Conservation (phyloP, 2,113 vertebrate genomes). For the Edolisoma coerulescens region DNA sequence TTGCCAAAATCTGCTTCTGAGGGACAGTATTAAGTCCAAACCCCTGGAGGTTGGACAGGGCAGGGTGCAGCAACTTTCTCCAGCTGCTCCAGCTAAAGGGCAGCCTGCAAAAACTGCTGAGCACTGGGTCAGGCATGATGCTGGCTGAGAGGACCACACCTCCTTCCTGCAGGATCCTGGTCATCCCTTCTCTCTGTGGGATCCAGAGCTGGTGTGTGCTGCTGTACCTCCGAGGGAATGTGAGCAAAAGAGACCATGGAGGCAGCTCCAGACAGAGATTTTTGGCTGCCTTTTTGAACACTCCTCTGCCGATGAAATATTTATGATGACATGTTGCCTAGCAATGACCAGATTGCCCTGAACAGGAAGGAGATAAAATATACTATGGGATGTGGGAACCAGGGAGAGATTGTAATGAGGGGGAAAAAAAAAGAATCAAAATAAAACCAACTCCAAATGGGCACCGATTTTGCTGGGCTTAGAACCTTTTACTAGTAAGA, state of each 20-base stretch:
- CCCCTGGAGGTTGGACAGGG: fast-evolving
- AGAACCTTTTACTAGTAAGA: background rate
- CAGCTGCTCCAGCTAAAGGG: background rate
- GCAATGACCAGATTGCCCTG: constrained; percentile 68
- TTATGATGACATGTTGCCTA: constrained; percentile 74
- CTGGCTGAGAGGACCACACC: background rate
- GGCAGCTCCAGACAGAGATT: background rate
- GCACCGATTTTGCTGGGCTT: background rate
- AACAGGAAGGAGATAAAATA: constrained; percentile 21
- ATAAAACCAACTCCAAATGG: background rate
- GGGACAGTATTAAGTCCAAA: background rate
- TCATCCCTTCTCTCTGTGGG: fast-evolving
- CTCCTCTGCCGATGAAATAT: constrained; percentile 65
- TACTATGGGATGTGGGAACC: background rate
- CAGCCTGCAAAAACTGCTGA: background rate
- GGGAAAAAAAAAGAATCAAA: background rate
- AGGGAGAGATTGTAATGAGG: background rate
- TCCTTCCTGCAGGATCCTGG: background rate
- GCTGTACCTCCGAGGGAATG: background rate
- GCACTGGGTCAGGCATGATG: fast-evolving
- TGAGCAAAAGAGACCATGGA: background rate
- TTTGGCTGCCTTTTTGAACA: constrained; percentile 5
- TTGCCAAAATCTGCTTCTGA: background rate
- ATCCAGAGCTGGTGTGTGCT: background rate
- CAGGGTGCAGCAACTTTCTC: background rate